Evolutionary conservation across 1,140 invertebrate genomes (phyloP), one percentile per base, ranked within the genome.

Genomic region (Teleopsis dalmanni): DNA sequence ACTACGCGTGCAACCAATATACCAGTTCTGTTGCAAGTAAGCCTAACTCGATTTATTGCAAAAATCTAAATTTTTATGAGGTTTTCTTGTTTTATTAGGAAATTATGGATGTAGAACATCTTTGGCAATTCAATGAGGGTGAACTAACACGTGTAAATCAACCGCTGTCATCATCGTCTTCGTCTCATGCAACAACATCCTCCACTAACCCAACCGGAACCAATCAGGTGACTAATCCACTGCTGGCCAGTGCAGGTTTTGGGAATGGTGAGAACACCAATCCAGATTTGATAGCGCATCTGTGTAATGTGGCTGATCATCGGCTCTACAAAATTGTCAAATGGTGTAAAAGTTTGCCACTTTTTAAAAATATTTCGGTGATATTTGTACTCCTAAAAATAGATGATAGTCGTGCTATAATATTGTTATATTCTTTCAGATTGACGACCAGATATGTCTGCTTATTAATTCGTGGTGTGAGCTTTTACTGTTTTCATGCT

Each of bases 391-490:
- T 14, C 13, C n/a, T 16, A 3, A 36, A n/a, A n/a, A 21, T 13
- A 2, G n/a, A 11, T 1, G 13, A 27, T 16, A 4, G 34, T 31
- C 33, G 9, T 21, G 3, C 16, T 18, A 6, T 35, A 19, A 26
- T n/a, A n/a, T 6, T 51, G 7, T 50, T 43, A 1, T n/a, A 2
- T 3, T 16, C 27, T 7, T 22, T 6, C 63, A 90, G 87, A 92
- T 93, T 61, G 91, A 95, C 73, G 94, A 98, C 77, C 94, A 97
- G 75, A 97, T 95, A 52, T 87, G 91, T 60, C 73, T 98, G 55
- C 79, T 98, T 31, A 95, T 97, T 58, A 97, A 97, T 72, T 94
- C 92, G 34, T 98, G 94, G 94, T 95, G 92, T 72, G 94, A 98
- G 72, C 72, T 98, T 43, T 72, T 98, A 48, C 78, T 95, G 25